Percentiles rank a stretch among this genome's conserved stretches.
These are phyloP conservation scores for Cephus cinctus DNA, from an alignment of 1,140 invertebrate genomes.

Conservation along the genomic window DNA sequence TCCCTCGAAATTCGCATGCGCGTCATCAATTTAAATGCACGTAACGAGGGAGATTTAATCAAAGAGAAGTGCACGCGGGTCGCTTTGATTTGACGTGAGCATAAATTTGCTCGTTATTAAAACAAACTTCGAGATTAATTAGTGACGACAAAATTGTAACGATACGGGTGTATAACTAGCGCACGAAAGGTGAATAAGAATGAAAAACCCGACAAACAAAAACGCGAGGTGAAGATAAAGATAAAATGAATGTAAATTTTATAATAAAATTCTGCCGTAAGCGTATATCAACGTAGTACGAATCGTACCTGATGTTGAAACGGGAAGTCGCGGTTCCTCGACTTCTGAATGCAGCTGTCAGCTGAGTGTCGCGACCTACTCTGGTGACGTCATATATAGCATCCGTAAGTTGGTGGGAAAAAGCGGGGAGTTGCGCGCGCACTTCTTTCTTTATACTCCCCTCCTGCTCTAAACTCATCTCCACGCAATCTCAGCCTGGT, in stretches of 20 bases:
- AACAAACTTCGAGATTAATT: constrained; percentile 2
- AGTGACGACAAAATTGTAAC: constrained; percentile 4
- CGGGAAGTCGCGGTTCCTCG: constrained; percentile 23
- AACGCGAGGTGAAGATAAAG: not conserved
- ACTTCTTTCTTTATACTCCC: constrained; percentile 14
- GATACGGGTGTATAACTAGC: too few species aligned
- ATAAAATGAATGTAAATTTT: constrained; percentile 6
- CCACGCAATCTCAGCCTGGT: too few species aligned
- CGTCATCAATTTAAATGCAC: too few species aligned
- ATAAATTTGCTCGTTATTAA: too few species aligned
- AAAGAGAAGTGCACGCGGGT: too few species aligned
- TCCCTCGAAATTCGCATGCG: too few species aligned
- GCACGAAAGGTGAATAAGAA: constrained; percentile 9
- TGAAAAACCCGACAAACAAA: constrained; percentile 4
- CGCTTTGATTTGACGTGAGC: too few species aligned
- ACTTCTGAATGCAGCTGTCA: constrained; percentile 42
- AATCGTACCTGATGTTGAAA: constrained; percentile 31
- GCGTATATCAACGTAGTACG: too few species aligned
- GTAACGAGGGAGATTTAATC: too few species aligned
- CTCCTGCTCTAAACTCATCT: too few species aligned
- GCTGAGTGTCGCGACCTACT: constrained; percentile 44
- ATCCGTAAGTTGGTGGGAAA: constrained; percentile 33
- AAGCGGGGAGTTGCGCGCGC: constrained; percentile 45
- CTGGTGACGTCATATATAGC: constrained; percentile 52
- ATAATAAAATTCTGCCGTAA: constrained; percentile 6